Evolutionary conservation across 35 echinoderm and acorn worm genomes (phyloP), one percentile per base, ranked within the genome.

Genomic region (Ophioderma brevispina): DNA sequence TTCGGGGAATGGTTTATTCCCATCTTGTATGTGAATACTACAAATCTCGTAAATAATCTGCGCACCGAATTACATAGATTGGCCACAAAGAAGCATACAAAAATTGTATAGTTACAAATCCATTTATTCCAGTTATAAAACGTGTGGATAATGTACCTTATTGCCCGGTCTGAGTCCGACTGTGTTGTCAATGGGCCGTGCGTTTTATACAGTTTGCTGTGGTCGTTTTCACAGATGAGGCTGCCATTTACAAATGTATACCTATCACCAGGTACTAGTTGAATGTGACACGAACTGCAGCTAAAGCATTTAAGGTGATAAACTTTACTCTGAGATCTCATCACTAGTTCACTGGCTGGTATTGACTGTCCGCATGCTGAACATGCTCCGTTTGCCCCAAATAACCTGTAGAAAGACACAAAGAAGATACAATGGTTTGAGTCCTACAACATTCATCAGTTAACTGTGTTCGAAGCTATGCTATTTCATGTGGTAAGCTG

Each of bases 231-330:
- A 55, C 96, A 98, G 17, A 98, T 79, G 56, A 94, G 85, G 77
- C 93, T 98, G 75, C 96, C 96, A 81, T 98, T 98, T 82, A 94
- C 91, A 31, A 95, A 37, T 30, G 90, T 88, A 81, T 92, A 95
- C 13, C 93, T 75, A 55, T 95, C 93, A 33, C 96, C 96, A 33
- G 96, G 93, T 25, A 92, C 90, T 40, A 98, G 88, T n/a, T 90
- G 90, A 41, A 87, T 92, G 79, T 98, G 96, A 76, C 96, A 98
- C n/a, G 96, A 90, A 77, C 96, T 95, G 63, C 96, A 98, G 38
- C 87, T 88, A 84, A 98, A 98, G 78, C 93, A 98, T 81, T 98
- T 98, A 40, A 98, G 86, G 83, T 98, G 96, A 75, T 98, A 98
- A 32, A 95, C 96, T 55, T 90, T 92, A 80, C 88, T 92, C 78